Base-by-base conservation (phyloP, 2,113 vertebrate genomes). In the Anas platyrhynchos region DNA sequence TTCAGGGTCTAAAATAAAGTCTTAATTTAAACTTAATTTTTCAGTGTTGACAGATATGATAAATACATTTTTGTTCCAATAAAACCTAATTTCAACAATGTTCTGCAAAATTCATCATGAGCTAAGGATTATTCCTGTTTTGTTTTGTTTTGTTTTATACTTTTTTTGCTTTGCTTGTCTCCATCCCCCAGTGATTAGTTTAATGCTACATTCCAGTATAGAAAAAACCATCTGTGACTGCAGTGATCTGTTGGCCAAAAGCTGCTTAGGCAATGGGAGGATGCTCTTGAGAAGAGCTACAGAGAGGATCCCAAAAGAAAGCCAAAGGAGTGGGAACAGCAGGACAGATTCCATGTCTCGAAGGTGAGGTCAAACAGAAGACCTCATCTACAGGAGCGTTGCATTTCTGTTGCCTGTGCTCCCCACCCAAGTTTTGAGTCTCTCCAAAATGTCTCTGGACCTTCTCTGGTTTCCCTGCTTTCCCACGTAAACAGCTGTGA, bases 1-100 rank as follows among this genome's bases (percentile, higher is more conserved):
- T 38, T 89, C 80, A 58, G 89, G 38, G 59, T 77, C 86, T 96
- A 58, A 95, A 96, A 96, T 93, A 86, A 96, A 73, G 21, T 92
- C 91, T 85, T 93, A 74, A 95, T 87, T 93, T 74, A 93, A 96
- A 88, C 41, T 63, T 50, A 65, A 38, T 91, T 94, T 92, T 88
- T 55, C 56, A 82, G 67, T 84, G 68, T 48, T 95, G 96, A 81
- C 90, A 93, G 93, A 91, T 85, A 88, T 34, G 89, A 92, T 74
- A 97, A 97, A 96, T 93, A 94, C 34, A 10, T 73, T 83, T 95
- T 92, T 93, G 38, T 92, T 92, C 54, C 86, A 88, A 65, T 76
- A 75, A 92, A 96, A 88, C 56, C 65, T 72, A 44, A 93, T 94
- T 94, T 91, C 7, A 6, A 43, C 79, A n/a, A 46, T 82, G 86